Percentiles rank a stretch among this genome's conserved stretches.
Conservation (phyloP, 2,113 vertebrate genomes). For the Capreolus pygargus region DNA sequence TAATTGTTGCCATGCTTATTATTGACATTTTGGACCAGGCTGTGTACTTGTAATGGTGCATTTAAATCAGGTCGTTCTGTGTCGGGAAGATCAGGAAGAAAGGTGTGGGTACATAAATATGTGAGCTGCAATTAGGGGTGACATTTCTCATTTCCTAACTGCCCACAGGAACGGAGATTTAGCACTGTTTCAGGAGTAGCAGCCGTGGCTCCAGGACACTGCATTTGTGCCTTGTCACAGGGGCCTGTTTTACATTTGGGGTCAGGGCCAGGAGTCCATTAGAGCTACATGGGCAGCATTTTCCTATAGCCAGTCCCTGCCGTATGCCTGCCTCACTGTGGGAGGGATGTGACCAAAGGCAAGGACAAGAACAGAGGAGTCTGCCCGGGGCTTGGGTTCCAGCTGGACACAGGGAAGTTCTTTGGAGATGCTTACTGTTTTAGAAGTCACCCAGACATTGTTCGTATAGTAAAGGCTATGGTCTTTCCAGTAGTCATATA, state of each 20-base stretch:
- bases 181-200: neutral
- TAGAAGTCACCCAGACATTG: neutral
- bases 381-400: neutral
- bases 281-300: neutral
- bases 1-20: neutral
- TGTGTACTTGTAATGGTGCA: neutral
- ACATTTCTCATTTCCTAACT: neutral
- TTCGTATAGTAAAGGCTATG: neutral
- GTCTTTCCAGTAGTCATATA: neutral
- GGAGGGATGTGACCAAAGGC: neutral
- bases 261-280: neutral
- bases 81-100: neutral
- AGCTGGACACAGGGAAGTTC: neutral
- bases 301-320: neutral
- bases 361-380: neutral
- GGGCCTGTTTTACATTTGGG: neutral
- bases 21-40: conserved; percentile 20
- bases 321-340: neutral
- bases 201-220: neutral
- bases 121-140: neutral
- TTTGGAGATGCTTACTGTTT: neutral
- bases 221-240: neutral
- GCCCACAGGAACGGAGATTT: neutral
- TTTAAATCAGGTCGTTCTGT: neutral
- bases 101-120: neutral